These are phyloP conservation scores for Theristicus caerulescens DNA, from an alignment of 2,113 vertebrate species.

Conservation along the genomic window DNA sequence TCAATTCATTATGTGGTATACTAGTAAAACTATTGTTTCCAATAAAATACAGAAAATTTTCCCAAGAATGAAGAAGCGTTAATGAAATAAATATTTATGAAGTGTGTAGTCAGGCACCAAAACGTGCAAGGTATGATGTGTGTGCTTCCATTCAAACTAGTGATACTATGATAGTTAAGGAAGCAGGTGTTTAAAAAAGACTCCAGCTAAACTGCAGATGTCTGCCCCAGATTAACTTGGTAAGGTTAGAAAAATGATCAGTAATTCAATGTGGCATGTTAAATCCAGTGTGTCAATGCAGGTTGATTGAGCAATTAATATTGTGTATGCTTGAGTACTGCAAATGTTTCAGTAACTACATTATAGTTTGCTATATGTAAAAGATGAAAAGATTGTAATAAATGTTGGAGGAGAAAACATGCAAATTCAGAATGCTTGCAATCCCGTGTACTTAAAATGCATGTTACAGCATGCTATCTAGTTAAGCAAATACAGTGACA, in stretches of 20 bases:
- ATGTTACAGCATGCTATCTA: neutral
- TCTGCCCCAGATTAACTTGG: neutral
- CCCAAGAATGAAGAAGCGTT: neutral
- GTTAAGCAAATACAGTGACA: neutral
- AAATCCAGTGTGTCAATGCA: slow-evolving; percentile 18
- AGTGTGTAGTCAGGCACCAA: neutral
- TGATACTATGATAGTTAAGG: neutral
- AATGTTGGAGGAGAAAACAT: neutral
- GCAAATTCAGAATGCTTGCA: neutral
- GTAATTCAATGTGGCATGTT: slow-evolving; percentile 15
- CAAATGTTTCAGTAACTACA: neutral
- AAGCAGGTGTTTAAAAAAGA: neutral
- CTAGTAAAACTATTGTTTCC: neutral
- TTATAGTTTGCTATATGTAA: neutral
- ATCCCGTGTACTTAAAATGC: neutral
- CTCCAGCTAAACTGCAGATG: neutral
- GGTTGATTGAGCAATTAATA: slow-evolving; percentile 24
- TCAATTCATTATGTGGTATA: neutral
- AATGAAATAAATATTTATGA: neutral
- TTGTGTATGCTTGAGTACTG: neutral
- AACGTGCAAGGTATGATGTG: neutral
- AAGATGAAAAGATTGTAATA: neutral
- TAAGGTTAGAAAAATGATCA: neutral
- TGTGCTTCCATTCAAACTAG: neutral
- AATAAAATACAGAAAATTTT: neutral